These are phyloP conservation scores for Imbricaverruca yamaguchii DNA, from an alignment of 2,888 invertebrate species.

Conservation along the genomic window DNA sequence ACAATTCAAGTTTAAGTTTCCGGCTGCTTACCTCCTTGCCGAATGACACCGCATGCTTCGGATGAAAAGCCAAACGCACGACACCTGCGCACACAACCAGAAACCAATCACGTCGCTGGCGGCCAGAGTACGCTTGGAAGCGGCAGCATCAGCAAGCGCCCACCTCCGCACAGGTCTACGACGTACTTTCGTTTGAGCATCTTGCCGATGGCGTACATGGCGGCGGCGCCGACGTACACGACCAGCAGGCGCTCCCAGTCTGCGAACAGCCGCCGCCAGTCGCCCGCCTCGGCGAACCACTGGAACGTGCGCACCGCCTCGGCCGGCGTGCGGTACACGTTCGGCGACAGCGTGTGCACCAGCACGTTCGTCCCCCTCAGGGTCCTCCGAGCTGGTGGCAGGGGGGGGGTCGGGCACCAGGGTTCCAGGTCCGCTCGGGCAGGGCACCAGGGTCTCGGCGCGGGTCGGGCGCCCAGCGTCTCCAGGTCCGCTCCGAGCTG, in stretches of 20 bases:
- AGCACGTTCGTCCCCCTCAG: slow-evolving; percentile 87
- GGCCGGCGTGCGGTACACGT: slow-evolving; percentile 77
- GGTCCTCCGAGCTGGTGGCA: slow-evolving; percentile 63
- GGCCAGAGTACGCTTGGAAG: too few relatives aligned
- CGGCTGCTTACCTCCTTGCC: too few relatives aligned
- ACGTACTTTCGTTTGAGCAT: slow-evolving; percentile 59
- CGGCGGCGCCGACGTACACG: slow-evolving; percentile 83
- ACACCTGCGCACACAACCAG: too few relatives aligned
- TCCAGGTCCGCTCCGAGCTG: too few relatives aligned
- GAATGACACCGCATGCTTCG: too few relatives aligned
- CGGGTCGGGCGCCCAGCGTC: too few relatives aligned
- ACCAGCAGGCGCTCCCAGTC: slow-evolving; percentile 75
- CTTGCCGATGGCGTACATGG: slow-evolving; percentile 90
- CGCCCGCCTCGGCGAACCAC: slow-evolving; percentile 87
- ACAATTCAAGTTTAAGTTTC: too few relatives aligned
- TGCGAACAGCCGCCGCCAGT: slow-evolving; percentile 84
- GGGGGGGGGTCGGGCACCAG: background rate
- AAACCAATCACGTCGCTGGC: too few relatives aligned
- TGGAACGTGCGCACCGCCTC: slow-evolving; percentile 87
- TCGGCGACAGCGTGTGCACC: slow-evolving; percentile 91
- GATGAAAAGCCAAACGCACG: too few relatives aligned
- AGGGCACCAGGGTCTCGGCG: background rate
- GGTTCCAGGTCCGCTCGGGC: too few relatives aligned
- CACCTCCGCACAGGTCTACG: too few relatives aligned
- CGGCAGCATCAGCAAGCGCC: too few relatives aligned